Percentiles rank a stretch among this genome's conserved stretches.
Evolutionary conservation across 2,888 invertebrate species (phyloP).

Genomic region (Mesorhabditis belari): DNA sequence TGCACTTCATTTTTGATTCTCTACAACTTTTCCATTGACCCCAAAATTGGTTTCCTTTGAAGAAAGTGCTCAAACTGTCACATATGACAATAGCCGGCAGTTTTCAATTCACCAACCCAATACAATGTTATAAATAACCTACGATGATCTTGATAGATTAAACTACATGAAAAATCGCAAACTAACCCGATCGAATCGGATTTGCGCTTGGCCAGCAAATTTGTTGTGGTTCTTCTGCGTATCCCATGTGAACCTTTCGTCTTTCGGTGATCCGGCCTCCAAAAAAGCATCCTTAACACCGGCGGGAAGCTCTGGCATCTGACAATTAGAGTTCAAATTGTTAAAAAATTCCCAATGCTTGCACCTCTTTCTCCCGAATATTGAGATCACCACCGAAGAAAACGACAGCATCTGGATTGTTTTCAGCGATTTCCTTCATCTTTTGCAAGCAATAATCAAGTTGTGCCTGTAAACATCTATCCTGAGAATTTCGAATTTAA

Average conservation of each 20-base stretch:
- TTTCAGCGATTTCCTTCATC: conserved; percentile 11
- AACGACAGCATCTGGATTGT: conserved; percentile 50
- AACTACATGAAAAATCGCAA: no score
- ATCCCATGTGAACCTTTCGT: conserved; percentile 63
- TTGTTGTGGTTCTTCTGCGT: conserved; percentile 61
- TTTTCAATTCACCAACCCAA: no score
- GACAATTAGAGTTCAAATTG: no score
- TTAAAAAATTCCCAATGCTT: not conserved
- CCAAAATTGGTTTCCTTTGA: no score
- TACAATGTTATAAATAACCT: no score
- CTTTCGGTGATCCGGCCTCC: conserved; percentile 58
- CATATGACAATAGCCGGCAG: no score
- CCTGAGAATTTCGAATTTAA: conserved; percentile 1
- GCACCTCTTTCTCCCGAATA: conserved; percentile 62
- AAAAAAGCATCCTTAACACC: conserved; percentile 58
- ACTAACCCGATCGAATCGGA: conserved; percentile 16
- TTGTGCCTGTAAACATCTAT: conserved; percentile 13
- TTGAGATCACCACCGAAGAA: conserved; percentile 64
- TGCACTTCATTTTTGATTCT: no score
- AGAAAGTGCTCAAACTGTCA: no score
- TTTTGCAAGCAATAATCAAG: conserved; percentile 34
- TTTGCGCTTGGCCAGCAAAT: conserved; percentile 38
- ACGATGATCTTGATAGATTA: no score
- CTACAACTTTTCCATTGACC: no score
- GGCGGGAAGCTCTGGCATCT: conserved; percentile 41